phyloP scores from a whole-genome alignment of 1,140 invertebrate genomes.

The Rhagoletis pomonella region DNA sequence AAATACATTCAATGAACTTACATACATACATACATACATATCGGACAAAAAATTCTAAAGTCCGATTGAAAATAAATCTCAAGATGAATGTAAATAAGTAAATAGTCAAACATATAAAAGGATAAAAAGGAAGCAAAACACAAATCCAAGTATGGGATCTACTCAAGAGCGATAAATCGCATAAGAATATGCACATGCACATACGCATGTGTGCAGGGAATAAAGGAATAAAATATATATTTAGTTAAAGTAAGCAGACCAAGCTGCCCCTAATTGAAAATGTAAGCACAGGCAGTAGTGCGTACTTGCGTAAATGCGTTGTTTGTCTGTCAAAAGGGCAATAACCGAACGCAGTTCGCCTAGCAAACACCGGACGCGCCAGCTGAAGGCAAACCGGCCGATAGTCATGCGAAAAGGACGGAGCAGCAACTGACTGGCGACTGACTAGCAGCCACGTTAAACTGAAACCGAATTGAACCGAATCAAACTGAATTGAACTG shows the following conservation, averaged over 20 bases:
- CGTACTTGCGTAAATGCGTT: neutral
- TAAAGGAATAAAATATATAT: conserved; percentile 25
- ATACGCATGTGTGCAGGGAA: neutral
- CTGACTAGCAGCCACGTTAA: neutral
- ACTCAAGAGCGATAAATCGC: neutral
- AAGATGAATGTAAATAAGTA: conserved; percentile 9
- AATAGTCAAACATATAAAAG: neutral
- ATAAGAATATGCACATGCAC: neutral
- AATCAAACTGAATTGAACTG: conserved; percentile 21
- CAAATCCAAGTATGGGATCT: neutral
- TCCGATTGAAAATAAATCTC: neutral
- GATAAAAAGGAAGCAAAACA: neutral
- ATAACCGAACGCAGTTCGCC: neutral
- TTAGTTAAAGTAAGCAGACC: conserved; percentile 6
- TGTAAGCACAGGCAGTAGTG: neutral
- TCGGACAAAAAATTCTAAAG: neutral
- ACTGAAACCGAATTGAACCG: conserved; percentile 27
- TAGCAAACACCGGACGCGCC: conserved; percentile 18
- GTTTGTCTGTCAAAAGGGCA: conserved; percentile 44
- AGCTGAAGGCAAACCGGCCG: neutral
- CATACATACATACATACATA: neutral
- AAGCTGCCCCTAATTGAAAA: conserved; percentile 42
- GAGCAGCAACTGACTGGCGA: neutral
- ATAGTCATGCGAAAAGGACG: neutral
- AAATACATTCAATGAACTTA: neutral